Evolutionary conservation across 92 coral and sea anemone genomes (phyloP).

Genomic region (Virgularia gustaviana): DNA sequence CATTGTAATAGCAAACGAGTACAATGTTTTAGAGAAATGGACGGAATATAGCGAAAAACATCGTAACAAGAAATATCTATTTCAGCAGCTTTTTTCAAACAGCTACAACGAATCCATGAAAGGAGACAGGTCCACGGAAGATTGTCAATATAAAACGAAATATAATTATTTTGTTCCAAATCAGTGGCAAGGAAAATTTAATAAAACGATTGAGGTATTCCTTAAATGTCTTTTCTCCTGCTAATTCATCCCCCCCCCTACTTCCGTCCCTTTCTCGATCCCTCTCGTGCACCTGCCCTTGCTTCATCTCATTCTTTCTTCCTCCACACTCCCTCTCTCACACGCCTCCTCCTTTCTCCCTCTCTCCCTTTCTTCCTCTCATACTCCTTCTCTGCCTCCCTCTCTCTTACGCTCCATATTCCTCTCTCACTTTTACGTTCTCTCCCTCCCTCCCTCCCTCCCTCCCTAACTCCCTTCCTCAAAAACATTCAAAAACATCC

Average conservation of each 20-base stretch:
- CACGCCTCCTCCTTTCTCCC: too few relatives aligned
- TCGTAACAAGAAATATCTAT: constrained; percentile 15
- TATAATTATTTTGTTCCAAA: constrained; percentile 20
- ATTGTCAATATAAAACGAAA: not conserved
- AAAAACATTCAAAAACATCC: too few relatives aligned
- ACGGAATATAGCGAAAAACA: not conserved
- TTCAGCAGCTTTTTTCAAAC: constrained; percentile 15
- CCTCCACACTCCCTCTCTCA: too few relatives aligned
- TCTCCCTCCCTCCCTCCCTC: too few relatives aligned
- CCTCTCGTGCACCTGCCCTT: not conserved
- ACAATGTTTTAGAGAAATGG: constrained; percentile 43
- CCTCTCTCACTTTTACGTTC: too few relatives aligned
- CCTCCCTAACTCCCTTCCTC: too few relatives aligned
- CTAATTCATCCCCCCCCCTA: too few relatives aligned
- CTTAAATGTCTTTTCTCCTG: not conserved
- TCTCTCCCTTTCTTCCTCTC: too few relatives aligned
- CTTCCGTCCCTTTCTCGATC: too few relatives aligned
- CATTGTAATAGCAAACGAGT: constrained; percentile 51
- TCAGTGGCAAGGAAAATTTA: constrained; percentile 30
- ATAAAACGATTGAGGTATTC: constrained; percentile 9
- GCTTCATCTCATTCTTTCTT: too few relatives aligned
- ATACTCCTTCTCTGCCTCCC: too few relatives aligned
- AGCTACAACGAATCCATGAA: not conserved
- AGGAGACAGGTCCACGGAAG: constrained; percentile 19
- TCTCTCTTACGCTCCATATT: too few relatives aligned